Percentiles rank a stretch among this genome's conserved stretches.
Conservation (phyloP, 2,888 invertebrate genomes). For the Cremastinae sp. region DNA sequence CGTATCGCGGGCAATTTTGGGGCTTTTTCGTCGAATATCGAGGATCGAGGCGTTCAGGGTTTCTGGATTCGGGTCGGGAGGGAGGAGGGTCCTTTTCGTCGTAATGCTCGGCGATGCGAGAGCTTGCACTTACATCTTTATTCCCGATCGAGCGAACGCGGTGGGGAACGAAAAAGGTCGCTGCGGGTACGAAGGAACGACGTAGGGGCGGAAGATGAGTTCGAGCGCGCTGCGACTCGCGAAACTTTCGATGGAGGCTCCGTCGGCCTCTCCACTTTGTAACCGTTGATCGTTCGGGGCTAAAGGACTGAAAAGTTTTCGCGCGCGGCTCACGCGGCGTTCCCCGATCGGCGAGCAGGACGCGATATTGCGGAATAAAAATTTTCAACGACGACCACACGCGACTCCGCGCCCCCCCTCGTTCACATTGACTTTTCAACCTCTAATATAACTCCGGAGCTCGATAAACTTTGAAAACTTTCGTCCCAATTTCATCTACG, state of each 20-base stretch:
- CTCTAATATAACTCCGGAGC: constrained; percentile 29
- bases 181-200: constrained; percentile 13
- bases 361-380: constrained; percentile 64
- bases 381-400: constrained; percentile 44
- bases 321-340: constrained; percentile 23
- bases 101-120: constrained; percentile 45
- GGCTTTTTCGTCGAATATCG: constrained; percentile 17
- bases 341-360: constrained; percentile 43
- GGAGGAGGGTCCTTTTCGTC: constrained; percentile 38
- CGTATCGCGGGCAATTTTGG: constrained; percentile 42
- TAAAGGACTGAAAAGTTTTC: constrained; percentile 51
- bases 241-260: constrained; percentile 64
- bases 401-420: background rate
- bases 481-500: constrained; percentile 18
- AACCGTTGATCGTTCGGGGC: constrained; percentile 62
- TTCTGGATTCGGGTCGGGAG: constrained; percentile 53
- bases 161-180: constrained; percentile 31
- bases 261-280: constrained; percentile 60
- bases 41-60: constrained; percentile 18
- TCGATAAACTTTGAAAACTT: constrained; percentile 36
- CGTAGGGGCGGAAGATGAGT: constrained; percentile 32
- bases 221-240: constrained; percentile 47
- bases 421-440: constrained; percentile 30
- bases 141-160: constrained; percentile 41
- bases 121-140: constrained; percentile 59